Evolutionary conservation across 1,140 invertebrate species (phyloP).

Genomic region (Calliphora vicina): DNA sequence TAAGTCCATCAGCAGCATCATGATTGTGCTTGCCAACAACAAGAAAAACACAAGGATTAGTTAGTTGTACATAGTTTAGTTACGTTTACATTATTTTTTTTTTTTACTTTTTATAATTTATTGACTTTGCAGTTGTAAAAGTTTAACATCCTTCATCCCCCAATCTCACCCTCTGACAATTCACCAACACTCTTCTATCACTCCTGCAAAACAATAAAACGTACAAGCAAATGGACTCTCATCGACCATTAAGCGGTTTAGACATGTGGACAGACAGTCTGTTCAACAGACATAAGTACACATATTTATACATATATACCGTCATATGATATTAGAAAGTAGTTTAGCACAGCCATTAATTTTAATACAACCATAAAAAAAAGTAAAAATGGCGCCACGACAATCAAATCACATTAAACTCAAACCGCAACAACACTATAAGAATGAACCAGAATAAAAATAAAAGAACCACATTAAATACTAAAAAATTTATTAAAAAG

Average conservation of each 20-base stretch:
- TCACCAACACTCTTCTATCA: background rate
- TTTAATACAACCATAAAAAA: background rate
- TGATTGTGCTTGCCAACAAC: background rate
- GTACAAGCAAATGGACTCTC: too few species aligned
- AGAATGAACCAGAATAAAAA: background rate
- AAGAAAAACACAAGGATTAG: background rate
- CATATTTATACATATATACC: background rate
- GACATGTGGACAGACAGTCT: background rate
- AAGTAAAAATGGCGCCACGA: constrained; percentile 5
- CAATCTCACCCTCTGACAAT: too few species aligned
- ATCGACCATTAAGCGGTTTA: background rate
- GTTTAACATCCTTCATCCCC: background rate
- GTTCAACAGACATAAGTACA: background rate
- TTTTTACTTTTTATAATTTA: background rate
- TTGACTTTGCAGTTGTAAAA: background rate
- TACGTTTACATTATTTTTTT: background rate
- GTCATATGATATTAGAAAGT: background rate
- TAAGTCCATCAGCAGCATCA: background rate
- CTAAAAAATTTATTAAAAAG: background rate
- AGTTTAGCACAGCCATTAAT: background rate
- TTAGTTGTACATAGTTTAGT: background rate
- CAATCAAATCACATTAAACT: constrained; percentile 6
- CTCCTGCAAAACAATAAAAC: too few species aligned
- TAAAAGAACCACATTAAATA: background rate
- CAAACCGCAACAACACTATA: background rate